Percentiles rank a stretch among this genome's conserved stretches.
Conservation (phyloP, 23 tunicate genomes). For the Halocynthia roretzi region DNA sequence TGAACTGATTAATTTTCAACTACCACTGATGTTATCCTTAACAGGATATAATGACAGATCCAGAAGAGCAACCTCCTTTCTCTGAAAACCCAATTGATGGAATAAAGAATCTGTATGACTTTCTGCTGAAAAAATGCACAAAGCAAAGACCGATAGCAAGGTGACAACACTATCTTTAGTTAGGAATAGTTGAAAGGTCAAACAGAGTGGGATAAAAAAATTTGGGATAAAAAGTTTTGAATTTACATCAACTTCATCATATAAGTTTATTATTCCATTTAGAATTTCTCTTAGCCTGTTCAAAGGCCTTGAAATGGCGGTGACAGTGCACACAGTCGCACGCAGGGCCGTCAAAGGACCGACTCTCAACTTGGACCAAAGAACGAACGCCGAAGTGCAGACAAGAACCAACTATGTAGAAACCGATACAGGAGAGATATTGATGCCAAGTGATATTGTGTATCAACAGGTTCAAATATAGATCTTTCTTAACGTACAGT, state of each 20-base stretch:
- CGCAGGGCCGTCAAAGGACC: slow-evolving; percentile 43
- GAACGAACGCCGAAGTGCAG: slow-evolving; percentile 45
- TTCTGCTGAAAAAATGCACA: slow-evolving; percentile 59
- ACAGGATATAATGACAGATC: slow-evolving; percentile 45
- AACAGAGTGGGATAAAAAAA: not conserved
- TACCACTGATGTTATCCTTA: no score
- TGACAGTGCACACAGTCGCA: slow-evolving; percentile 64
- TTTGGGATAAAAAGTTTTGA: not conserved
- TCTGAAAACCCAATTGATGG: slow-evolving; percentile 52
- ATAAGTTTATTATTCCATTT: not conserved
- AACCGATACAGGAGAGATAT: slow-evolving; percentile 49
- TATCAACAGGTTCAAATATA: slow-evolving; percentile 26
- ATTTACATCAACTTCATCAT: not conserved
- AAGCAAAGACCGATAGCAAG: slow-evolving; percentile 49
- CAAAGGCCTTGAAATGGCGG: slow-evolving; percentile 35
- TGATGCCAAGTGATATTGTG: slow-evolving; percentile 85
- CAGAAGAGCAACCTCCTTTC: slow-evolving; percentile 15
- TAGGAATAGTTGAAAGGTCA: not conserved
- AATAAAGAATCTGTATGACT: slow-evolving; percentile 58
- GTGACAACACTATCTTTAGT: slow-evolving; percentile 4
- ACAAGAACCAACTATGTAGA: slow-evolving; percentile 47
- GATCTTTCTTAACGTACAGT: no score
- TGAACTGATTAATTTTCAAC: not conserved
- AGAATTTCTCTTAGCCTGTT: slow-evolving; percentile 17
- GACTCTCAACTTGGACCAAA: slow-evolving; percentile 33